phyloP scores from a whole-genome alignment of 2,797 vertebrate species.

The Ctenopoma kingsleyae region DNA sequence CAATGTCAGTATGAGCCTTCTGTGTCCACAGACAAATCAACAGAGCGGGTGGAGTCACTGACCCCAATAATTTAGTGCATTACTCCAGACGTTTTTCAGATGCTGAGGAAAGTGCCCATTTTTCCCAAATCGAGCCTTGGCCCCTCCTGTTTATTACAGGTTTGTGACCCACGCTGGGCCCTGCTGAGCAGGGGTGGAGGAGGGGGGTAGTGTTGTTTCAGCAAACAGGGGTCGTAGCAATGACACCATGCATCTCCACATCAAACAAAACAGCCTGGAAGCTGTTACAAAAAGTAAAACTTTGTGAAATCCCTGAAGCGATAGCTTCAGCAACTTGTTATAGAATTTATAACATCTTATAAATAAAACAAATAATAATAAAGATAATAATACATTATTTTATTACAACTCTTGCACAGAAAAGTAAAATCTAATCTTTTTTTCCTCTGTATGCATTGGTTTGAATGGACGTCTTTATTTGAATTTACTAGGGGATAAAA shows the following conservation, averaged over 20 bases:
- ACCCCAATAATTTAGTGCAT: slow-evolving; percentile 89
- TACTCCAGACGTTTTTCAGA: slow-evolving; percentile 83
- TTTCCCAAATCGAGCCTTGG: slow-evolving; percentile 79
- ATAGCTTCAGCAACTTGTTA: slow-evolving; percentile 33
- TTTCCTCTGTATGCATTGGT: not conserved
- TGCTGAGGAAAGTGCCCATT: slow-evolving; percentile 81
- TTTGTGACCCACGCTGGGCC: slow-evolving; percentile 84
- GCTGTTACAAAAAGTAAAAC: slow-evolving; percentile 61
- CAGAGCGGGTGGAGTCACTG: slow-evolving; percentile 85
- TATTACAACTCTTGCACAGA: slow-evolving; percentile 20
- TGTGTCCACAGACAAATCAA: slow-evolving; percentile 88
- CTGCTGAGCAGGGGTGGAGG: slow-evolving; percentile 73
- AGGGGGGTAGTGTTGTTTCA: slow-evolving; percentile 68
- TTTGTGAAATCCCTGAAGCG: slow-evolving; percentile 52
- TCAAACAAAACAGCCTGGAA: slow-evolving; percentile 77
- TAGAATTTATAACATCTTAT: slow-evolving; percentile 36
- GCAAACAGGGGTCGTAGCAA: slow-evolving; percentile 84
- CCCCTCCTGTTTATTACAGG: slow-evolving; percentile 88
- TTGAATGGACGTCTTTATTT: slow-evolving; percentile 5
- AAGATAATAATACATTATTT: slow-evolving; percentile 25
- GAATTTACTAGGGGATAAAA: slow-evolving; percentile 5
- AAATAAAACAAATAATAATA: slow-evolving; percentile 27
- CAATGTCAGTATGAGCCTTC: slow-evolving; percentile 83
- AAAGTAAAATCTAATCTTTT: slow-evolving; percentile 14
- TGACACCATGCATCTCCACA: slow-evolving; percentile 80